A percentile compares a stretch with the other conserved stretches of the same genome.
Conservation (phyloP, 2,113 vertebrate species). For the Hiodon alosoides region DNA sequence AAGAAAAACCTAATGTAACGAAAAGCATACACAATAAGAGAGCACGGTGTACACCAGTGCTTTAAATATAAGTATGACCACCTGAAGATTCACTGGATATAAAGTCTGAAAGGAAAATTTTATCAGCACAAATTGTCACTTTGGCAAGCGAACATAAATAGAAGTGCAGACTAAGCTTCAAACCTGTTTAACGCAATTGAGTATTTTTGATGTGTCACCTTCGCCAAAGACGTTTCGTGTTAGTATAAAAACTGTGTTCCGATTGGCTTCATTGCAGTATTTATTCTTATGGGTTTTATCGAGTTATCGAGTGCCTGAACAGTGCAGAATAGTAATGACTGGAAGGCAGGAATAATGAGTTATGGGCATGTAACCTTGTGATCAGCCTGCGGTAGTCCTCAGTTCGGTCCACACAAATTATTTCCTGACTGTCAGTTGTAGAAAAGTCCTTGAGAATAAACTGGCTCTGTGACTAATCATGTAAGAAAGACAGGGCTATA, state of each 20-base stretch:
- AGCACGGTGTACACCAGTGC: no score
- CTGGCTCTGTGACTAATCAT: not conserved
- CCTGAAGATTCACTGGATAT: no score
- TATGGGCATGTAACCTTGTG: slow-evolving; percentile 8
- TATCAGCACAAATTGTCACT: no score
- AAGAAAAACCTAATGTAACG: not conserved
- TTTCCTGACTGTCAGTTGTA: slow-evolving; percentile 13
- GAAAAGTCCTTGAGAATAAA: slow-evolving; percentile 19
- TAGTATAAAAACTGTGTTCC: not conserved
- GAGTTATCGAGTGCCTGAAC: not conserved
- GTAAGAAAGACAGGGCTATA: not conserved
- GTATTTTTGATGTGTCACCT: no score
- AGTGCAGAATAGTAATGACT: slow-evolving; percentile 17
- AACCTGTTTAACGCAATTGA: no score
- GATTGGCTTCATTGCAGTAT: not conserved
- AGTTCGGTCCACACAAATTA: slow-evolving; percentile 10
- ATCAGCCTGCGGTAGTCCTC: not conserved
- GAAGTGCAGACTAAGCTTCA: no score
- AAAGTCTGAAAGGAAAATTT: no score
- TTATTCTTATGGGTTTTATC: not conserved
- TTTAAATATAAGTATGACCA: no score
- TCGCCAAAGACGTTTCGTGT: not conserved
- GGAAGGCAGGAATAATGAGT: slow-evolving; percentile 13
- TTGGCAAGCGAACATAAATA: no score
- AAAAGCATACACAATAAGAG: no score